Conservation (phyloP, 2,797 vertebrate species). For the Carcharodon carcharias region DNA sequence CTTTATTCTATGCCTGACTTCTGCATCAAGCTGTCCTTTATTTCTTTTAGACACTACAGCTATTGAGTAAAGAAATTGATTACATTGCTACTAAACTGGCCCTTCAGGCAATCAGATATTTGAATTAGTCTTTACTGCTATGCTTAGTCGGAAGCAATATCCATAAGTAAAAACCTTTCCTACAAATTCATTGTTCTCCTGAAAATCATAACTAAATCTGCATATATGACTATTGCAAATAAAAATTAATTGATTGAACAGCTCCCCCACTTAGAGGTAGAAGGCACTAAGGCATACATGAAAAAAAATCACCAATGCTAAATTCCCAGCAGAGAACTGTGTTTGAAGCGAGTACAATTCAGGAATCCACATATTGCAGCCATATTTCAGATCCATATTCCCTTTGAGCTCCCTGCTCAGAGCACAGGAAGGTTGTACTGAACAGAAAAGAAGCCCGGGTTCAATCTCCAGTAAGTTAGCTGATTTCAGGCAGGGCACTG, state of each 20-base stretch:
- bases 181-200: not conserved
- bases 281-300: not conserved
- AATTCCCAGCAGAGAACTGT: not conserved
- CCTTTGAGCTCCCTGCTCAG: not conserved
- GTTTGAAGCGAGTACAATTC: not conserved
- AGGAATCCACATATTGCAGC: not conserved
- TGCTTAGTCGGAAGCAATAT: not conserved
- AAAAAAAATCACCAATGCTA: not conserved
- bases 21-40: conserved; percentile 27
- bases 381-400: not conserved
- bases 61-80: conserved; percentile 12
- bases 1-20: not conserved
- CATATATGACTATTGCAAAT: too few species aligned
- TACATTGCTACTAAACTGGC: conserved; percentile 7
- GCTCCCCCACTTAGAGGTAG: not conserved
- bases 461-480: not conserved
- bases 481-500: not conserved
- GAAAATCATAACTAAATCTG: not conserved
- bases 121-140: not conserved
- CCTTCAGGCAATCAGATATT: conserved; percentile 27
- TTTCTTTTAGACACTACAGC: conserved; percentile 20
- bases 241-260: not conserved
- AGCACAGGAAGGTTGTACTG: too few species aligned
- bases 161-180: not conserved
- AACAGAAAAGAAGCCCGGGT: not conserved